Conservation (phyloP, 92 coral and sea anemone species). For the Pocillopora grandis region DNA sequence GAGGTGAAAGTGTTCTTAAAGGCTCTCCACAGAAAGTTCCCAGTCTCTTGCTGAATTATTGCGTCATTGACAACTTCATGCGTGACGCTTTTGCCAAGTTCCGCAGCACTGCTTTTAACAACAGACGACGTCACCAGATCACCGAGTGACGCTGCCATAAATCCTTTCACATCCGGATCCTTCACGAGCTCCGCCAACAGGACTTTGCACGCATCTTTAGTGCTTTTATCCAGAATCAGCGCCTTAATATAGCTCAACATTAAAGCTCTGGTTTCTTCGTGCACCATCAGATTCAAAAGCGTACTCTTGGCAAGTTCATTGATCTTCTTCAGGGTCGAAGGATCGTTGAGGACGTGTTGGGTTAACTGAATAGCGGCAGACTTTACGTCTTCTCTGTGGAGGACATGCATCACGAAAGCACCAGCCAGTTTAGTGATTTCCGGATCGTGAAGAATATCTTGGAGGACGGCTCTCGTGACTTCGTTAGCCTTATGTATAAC, state of each 20-base stretch:
- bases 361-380: constrained; percentile 71
- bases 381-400: constrained; percentile 78
- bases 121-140: constrained; percentile 81
- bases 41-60: constrained; percentile 83
- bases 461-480: constrained; percentile 86
- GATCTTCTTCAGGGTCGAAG: constrained; percentile 73
- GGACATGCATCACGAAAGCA: constrained; percentile 83
- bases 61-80: constrained; percentile 87
- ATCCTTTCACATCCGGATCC: constrained; percentile 77
- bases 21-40: constrained; percentile 92
- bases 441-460: constrained; percentile 81
- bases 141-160: constrained; percentile 86
- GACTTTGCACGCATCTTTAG: constrained; percentile 68
- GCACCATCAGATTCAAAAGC: constrained; percentile 51
- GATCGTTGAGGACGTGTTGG: constrained; percentile 73
- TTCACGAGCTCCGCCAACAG: constrained; percentile 66
- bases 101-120: constrained; percentile 81
- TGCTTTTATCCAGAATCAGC: constrained; percentile 76
- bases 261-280: constrained; percentile 55
- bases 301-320: constrained; percentile 73
- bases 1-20: constrained; percentile 86
- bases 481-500: constrained; percentile 89
- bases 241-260: constrained; percentile 70
- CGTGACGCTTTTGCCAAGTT: constrained; percentile 85
- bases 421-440: constrained; percentile 85